phyloP scores from a whole-genome alignment of 2,797 vertebrate species.

The Setipinna tenuifilis region DNA sequence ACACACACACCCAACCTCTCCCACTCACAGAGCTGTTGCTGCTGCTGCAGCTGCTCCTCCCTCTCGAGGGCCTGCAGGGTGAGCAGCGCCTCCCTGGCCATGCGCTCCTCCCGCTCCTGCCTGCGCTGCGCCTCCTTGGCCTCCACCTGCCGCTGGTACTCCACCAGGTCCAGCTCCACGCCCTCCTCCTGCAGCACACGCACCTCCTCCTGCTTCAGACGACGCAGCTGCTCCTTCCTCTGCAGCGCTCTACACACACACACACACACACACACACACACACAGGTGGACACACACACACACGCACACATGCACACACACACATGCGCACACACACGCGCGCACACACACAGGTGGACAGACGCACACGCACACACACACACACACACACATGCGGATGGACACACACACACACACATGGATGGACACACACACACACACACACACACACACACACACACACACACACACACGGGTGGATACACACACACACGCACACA shows the following conservation, averaged over 20 bases:
- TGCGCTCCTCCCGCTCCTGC: conserved; percentile 71
- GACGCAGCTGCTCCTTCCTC: conserved; percentile 86
- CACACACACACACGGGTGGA: no score
- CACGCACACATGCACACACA: no score
- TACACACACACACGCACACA: conserved; percentile 7
- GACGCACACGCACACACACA: no score
- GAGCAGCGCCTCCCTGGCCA: conserved; percentile 75
- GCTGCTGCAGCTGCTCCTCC: conserved; percentile 67
- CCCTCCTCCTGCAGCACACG: conserved; percentile 83
- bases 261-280: not conserved
- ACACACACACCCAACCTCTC: no score
- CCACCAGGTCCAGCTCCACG: conserved; percentile 72
- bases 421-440: no score
- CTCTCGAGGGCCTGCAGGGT: conserved; percentile 78
- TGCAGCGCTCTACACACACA: conserved; percentile 80
- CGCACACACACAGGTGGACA: no score
- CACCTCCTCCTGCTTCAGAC: conserved; percentile 90
- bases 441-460: no score
- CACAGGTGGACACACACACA: no score
- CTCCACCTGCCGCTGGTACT: conserved; percentile 77
- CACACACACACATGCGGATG: no score
- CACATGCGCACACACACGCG: no score
- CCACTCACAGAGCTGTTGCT: conserved; percentile 54
- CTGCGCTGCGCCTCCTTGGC: conserved; percentile 79
- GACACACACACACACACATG: no score